phyloP scores from a whole-genome alignment of 1,140 invertebrate species.

The Ylistrum balloti region DNA sequence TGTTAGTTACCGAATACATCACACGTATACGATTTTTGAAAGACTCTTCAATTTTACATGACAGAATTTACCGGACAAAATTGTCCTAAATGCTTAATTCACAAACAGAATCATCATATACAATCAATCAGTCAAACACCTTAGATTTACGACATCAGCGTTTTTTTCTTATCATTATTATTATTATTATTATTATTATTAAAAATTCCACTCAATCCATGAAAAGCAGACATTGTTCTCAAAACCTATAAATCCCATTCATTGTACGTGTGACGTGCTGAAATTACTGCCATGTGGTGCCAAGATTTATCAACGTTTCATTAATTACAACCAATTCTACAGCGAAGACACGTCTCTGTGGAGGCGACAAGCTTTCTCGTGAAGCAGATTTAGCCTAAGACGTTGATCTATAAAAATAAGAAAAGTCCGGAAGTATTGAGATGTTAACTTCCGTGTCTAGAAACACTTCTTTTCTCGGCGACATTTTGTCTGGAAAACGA shows the following conservation, averaged over 20 bases:
- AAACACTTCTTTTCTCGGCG: not conserved
- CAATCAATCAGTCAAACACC: too few species aligned
- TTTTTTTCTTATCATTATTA: not conserved
- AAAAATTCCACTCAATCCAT: not conserved
- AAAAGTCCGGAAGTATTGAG: not conserved
- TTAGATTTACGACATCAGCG: too few species aligned
- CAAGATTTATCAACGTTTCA: constrained; percentile 35
- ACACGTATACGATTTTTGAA: not conserved
- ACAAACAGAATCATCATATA: too few species aligned
- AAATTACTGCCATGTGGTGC: constrained; percentile 1
- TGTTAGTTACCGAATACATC: not conserved
- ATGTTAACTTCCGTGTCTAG: not conserved
- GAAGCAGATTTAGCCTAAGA: constrained; percentile 7
- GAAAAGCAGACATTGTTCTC: not conserved
- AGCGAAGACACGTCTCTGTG: not conserved
- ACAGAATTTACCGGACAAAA: not conserved
- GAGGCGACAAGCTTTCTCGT: constrained; percentile 15
- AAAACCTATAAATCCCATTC: not conserved
- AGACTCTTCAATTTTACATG: not conserved
- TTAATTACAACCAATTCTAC: not conserved
- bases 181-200: too few species aligned
- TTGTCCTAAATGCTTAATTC: too few species aligned
- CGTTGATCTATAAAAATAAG: not conserved
- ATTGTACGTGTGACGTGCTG: constrained; percentile 2
- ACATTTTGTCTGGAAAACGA: not conserved